These are phyloP conservation scores for Deroplatys truncata DNA, from an alignment of 2,888 invertebrate species.

Conservation along the genomic window DNA sequence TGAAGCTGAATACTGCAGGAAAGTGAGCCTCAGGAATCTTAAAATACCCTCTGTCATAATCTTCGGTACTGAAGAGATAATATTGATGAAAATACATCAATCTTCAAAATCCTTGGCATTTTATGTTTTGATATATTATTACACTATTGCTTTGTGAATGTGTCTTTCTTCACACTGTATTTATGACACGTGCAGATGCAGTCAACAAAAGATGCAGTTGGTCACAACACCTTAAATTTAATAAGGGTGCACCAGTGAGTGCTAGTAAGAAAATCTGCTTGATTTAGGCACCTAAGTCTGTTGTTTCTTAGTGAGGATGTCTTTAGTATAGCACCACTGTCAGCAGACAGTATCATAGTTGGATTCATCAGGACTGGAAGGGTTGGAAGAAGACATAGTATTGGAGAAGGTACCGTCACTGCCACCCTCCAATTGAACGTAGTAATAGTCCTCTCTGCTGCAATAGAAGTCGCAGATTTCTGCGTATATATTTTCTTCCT, in stretches of 20 bases:
- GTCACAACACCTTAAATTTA: background rate
- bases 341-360: constrained; percentile 46
- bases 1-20: background rate
- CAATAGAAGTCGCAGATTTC: constrained; percentile 54
- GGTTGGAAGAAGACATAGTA: constrained; percentile 40
- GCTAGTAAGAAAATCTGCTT: too few relatives aligned
- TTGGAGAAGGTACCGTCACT: constrained; percentile 43
- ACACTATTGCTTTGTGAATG: too few relatives aligned
- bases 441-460: constrained; percentile 40
- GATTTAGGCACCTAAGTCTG: too few relatives aligned
- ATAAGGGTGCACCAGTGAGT: background rate
- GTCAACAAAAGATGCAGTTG: too few relatives aligned
- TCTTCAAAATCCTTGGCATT: background rate
- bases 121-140: background rate
- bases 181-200: too few relatives aligned
- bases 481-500: constrained; percentile 63
- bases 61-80: background rate
- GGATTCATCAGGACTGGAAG: constrained; percentile 40
- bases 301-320: background rate
- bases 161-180: too few relatives aligned
- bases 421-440: constrained; percentile 39
- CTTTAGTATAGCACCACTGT: constrained; percentile 22
- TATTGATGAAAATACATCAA: background rate
- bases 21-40: background rate
- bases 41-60: too few relatives aligned